Conservation (phyloP, 2,888 invertebrate genomes). For the Nomada hirtipes region DNA sequence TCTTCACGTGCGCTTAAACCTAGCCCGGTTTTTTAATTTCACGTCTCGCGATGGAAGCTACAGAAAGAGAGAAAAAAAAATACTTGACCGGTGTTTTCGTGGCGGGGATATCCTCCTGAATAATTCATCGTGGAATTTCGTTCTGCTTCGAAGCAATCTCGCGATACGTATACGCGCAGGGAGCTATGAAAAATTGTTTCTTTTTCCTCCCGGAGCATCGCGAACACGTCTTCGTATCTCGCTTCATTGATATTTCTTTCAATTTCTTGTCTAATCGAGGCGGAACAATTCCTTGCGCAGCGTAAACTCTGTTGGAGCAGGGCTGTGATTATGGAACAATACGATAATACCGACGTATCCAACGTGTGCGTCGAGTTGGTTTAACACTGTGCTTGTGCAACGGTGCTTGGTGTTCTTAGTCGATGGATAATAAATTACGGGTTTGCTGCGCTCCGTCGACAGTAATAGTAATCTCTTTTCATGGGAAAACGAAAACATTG, state of each 20-base stretch:
- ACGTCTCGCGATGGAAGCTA: not conserved
- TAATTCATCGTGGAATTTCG: constrained; percentile 46
- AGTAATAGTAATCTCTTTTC: not conserved
- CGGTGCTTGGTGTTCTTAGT: not conserved
- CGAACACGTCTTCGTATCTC: not conserved
- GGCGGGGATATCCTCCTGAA: constrained; percentile 39
- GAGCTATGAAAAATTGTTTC: constrained; percentile 14
- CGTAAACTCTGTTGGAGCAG: no score
- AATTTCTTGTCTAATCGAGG: no score
- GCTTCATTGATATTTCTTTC: no score
- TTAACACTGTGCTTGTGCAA: constrained; percentile 3
- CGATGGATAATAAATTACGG: constrained; percentile 22
- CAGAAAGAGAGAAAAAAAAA: not conserved
- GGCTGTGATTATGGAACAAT: no score
- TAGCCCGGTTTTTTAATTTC: constrained; percentile 44
- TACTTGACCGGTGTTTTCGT: constrained; percentile 42
- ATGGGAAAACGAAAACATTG: not conserved
- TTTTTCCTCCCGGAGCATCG: not conserved
- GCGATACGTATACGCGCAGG: not conserved
- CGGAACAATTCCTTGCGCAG: no score
- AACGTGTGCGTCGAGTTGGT: not conserved
- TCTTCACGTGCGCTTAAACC: not conserved
- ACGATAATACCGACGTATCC: no score
- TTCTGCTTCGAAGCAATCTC: constrained; percentile 30
- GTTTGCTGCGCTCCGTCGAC: not conserved